Conservation (phyloP, 1,140 invertebrate species). For the Rhyzopertha dominica region DNA sequence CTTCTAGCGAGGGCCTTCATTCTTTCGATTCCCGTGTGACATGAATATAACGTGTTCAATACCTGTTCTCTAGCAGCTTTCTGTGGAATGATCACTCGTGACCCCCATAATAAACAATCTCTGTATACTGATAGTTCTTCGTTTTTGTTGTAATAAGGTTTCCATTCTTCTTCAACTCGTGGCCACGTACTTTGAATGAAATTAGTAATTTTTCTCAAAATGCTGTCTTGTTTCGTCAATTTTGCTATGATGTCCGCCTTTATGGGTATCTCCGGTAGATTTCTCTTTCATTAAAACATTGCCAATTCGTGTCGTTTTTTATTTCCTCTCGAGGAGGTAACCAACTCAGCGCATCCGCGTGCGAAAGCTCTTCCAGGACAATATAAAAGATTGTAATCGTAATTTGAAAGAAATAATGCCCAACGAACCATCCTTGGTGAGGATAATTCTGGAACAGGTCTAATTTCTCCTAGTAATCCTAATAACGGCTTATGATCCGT, state of each 20-base stretch:
- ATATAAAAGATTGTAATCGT: constrained; percentile 40
- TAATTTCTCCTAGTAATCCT: constrained; percentile 43
- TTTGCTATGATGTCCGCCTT: constrained; percentile 18
- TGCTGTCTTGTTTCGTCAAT: constrained; percentile 10
- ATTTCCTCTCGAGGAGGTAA: constrained; percentile 15
- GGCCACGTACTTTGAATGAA: constrained; percentile 2
- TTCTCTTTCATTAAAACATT: constrained; percentile 8
- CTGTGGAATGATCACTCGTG: constrained; percentile 43
- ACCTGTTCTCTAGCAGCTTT: constrained; percentile 26
- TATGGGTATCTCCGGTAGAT: constrained; percentile 14
- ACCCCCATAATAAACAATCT: constrained; percentile 29
- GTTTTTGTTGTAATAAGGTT: constrained; percentile 16
- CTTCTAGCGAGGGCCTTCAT: constrained; percentile 45
- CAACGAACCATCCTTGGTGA: constrained; percentile 39
- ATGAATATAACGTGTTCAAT: constrained; percentile 42
- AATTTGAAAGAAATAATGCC: constrained; percentile 37
- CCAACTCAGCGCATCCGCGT: constrained; percentile 35
- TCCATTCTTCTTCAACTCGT: constrained; percentile 1
- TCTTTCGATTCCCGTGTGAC: constrained; percentile 45
- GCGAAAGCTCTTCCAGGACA: constrained; percentile 13
- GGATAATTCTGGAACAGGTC: constrained; percentile 33
- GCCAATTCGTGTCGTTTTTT: constrained; percentile 11
- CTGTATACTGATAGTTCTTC: constrained; percentile 27
- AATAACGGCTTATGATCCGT: constrained; percentile 51
- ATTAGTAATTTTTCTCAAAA: constrained; percentile 4